Evolutionary conservation across 1,140 invertebrate genomes (phyloP).

Genomic region (Apis laboriosa): DNA sequence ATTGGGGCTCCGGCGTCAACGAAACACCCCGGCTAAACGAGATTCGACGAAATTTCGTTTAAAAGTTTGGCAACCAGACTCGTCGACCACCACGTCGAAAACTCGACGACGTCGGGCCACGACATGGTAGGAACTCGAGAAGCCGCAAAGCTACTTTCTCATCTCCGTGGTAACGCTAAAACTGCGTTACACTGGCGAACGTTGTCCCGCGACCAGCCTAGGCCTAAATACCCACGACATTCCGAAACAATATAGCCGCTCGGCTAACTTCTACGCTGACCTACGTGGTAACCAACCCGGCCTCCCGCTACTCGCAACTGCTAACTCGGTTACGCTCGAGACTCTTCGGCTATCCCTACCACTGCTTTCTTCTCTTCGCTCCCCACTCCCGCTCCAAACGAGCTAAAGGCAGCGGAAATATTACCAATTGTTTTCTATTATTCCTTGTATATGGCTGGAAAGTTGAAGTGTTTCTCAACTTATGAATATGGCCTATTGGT

Average conservation of each 20-base stretch:
- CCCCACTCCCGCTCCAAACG: neutral
- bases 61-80: conserved; percentile 65
- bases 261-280: conserved; percentile 71
- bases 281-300: conserved; percentile 70
- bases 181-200: conserved; percentile 64
- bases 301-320: conserved; percentile 63
- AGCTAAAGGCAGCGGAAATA: no score
- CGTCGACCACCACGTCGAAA: conserved; percentile 42
- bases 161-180: conserved; percentile 62
- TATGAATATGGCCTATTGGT: no score
- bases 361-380: neutral
- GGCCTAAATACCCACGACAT: conserved; percentile 73
- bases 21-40: conserved; percentile 63
- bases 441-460: no score
- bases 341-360: neutral
- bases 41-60: conserved; percentile 71
- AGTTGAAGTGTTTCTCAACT: no score
- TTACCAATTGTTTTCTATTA: no score
- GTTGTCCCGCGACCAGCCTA: conserved; percentile 14
- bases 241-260: conserved; percentile 72
- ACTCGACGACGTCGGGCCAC: neutral
- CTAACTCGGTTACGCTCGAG: conserved; percentile 70
- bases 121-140: conserved; percentile 32
- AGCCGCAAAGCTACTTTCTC: conserved; percentile 73
- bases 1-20: conserved; percentile 57